Conservation (phyloP, 2,797 vertebrate species). For the Helicolenus hilgendorfi region DNA sequence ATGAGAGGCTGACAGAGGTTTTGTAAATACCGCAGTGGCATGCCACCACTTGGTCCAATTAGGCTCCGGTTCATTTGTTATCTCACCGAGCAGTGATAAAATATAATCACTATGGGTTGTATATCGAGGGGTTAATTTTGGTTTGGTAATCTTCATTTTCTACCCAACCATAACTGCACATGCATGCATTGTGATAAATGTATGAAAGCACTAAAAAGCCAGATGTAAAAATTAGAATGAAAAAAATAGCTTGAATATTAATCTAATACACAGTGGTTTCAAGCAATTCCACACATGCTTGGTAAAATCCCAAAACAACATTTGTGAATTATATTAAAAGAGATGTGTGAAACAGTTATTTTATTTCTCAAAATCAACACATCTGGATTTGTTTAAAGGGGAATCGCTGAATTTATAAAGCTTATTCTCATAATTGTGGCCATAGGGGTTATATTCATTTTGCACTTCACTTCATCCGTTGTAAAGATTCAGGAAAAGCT, state of each 20-base stretch:
- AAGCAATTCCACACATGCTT: too few relatives aligned
- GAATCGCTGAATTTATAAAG: background rate
- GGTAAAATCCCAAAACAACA: background rate
- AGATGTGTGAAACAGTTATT: background rate
- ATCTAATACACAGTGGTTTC: background rate
- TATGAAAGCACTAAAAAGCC: background rate
- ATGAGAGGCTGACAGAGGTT: conserved; percentile 51
- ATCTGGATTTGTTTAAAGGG: background rate
- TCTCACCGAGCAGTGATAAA: conserved; percentile 38
- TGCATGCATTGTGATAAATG: background rate
- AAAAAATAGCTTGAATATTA: background rate
- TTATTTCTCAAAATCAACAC: background rate
- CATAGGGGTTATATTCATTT: background rate
- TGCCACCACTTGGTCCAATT: conserved; percentile 42
- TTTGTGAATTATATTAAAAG: background rate
- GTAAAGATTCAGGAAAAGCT: background rate
- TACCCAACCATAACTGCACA: background rate
- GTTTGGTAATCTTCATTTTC: conserved; percentile 10
- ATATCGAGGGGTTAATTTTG: background rate
- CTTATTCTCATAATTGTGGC: background rate
- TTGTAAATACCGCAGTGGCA: conserved; percentile 49
- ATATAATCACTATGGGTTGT: conserved; percentile 20
- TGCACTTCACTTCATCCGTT: background rate
- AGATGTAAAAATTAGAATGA: background rate
- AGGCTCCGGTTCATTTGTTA: conserved; percentile 47